Conservation (phyloP, 2,888 invertebrate genomes). For the Standfussiana lucernea region DNA sequence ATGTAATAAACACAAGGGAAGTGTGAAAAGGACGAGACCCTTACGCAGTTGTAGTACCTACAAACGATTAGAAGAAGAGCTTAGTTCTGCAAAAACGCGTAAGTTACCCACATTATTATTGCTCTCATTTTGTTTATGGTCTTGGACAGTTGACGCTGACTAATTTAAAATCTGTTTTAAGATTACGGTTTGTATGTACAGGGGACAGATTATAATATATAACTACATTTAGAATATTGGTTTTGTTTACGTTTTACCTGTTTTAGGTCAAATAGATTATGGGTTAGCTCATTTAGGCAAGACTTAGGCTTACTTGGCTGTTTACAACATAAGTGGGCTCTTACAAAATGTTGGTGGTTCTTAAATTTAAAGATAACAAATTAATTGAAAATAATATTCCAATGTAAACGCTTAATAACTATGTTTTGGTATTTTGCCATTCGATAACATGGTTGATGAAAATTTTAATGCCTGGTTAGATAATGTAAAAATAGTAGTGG, state of each 20-base stretch:
- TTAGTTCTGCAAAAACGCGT: neutral
- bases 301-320: no score
- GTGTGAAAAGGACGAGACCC: neutral
- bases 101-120: no score
- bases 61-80: no score
- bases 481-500: neutral
- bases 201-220: neutral
- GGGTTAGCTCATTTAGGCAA: neutral
- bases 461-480: neutral
- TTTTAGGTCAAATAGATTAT: neutral
- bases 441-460: constrained; percentile 1
- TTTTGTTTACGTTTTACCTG: neutral
- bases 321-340: no score
- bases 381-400: neutral
- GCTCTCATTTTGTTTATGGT: no score
- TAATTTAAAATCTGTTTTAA: neutral
- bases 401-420: neutral
- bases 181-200: neutral
- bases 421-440: neutral
- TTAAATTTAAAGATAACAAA: neutral
- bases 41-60: neutral
- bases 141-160: neutral
- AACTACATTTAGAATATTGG: neutral
- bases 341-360: neutral
- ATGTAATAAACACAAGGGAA: constrained; percentile 34